Evolutionary conservation across 2,888 invertebrate species (phyloP), one percentile per base, ranked within the genome.

Genomic region (Scrobipalpa atriplicella): DNA sequence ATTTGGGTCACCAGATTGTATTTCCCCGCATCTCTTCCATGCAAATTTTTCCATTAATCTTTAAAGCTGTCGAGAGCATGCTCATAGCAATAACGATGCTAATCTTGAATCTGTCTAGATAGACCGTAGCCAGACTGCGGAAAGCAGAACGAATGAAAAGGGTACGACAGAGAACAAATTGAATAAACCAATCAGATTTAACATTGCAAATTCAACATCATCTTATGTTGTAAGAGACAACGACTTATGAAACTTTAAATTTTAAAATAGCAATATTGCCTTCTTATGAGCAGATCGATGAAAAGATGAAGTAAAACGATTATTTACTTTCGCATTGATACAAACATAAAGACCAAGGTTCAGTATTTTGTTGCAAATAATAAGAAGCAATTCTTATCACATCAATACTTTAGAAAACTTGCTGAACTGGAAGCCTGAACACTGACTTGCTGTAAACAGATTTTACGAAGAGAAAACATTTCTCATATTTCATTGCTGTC

Each of bases 31-130:
- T 13, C 2, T 19, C 10, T 21, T 6, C 13, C 21, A 56, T 56
- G 54, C 54, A 29, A 21, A 56, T 56, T 56, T 56, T 56, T 56
- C 54, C 19, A 56, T 29, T 56, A 29, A 21, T 56, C 54, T 56
- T 56, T 56, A 56, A 13, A 47, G 47, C 54, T 21, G 54, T 56
- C 54, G 13, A 21, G 54, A 56, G 21, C 11, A 21, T 29, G 19
- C 52, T 52, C 19, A 52, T 19, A 52, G n/a, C 0, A 54, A 54
- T 56, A 29, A 29, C 29, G 21, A 56, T 11, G 29, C 54, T 13
- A 56, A 29, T 56, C 21, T 56, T 21, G 10, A 29, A 21, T 56
- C 54, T 56, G 21, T 56, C 54, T 29, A 56, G 54, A 56, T 29
- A 56, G 54, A 56, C 21, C 10, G 19, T 56, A 56, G 11, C 13